Evolutionary conservation across 2,113 vertebrate genomes (phyloP).

Genomic region (Lichenostomus cassidix): DNA sequence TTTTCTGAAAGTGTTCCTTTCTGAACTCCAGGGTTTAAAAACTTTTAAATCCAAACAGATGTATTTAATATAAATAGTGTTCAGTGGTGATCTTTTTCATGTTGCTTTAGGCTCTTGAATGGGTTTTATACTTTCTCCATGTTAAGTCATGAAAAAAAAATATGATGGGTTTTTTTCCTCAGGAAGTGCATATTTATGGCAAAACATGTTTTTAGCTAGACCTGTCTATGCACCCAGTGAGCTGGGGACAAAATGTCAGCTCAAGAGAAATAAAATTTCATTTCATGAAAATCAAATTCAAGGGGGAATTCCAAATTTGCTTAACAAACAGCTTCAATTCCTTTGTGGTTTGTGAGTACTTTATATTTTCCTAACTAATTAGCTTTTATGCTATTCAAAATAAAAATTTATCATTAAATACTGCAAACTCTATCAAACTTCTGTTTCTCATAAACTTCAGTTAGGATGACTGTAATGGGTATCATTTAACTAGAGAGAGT

Average conservation of each 20-base stretch:
- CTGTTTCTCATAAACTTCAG: not conserved
- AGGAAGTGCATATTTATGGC: not conserved
- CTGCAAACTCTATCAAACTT: not conserved
- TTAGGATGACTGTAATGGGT: not conserved
- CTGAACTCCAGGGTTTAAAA: not conserved
- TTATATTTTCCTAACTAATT: not conserved
- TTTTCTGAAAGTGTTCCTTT: not conserved
- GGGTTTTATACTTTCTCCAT: not conserved
- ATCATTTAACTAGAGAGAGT: slow-evolving; percentile 31
- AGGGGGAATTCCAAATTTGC: slow-evolving; percentile 33
- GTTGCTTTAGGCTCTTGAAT: not conserved
- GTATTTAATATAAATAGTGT: not conserved
- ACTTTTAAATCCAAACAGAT: not conserved
- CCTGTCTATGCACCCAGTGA: not conserved
- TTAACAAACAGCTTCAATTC: not conserved
- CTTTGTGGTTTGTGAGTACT: not conserved
- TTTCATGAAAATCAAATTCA: slow-evolving; percentile 19
- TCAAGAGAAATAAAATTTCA: not conserved
- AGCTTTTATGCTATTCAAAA: not conserved
- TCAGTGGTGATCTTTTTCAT: not conserved
- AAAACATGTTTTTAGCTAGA: not conserved
- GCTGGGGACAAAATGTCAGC: not conserved
- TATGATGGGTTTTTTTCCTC: not conserved
- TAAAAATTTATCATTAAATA: not conserved
- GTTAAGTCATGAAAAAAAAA: not conserved